Conservation (phyloP, 2,888 invertebrate genomes). For the Amphipyra tragopoginis region DNA sequence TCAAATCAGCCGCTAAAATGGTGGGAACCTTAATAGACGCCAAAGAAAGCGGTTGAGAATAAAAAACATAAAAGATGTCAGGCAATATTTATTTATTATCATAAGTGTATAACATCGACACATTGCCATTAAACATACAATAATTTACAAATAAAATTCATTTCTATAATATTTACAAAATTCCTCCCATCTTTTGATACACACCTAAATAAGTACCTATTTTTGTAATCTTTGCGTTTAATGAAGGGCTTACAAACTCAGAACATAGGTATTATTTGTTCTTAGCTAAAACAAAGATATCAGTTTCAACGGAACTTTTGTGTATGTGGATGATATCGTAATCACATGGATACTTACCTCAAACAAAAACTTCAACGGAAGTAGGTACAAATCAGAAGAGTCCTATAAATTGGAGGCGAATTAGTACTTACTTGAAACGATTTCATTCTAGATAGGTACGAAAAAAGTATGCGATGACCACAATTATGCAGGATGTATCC, state of each 20-base stretch:
- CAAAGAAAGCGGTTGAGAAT: not conserved
- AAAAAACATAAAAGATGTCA: slow-evolving; percentile 51
- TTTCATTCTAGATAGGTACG: not conserved
- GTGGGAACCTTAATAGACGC: too few species aligned
- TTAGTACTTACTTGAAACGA: not conserved
- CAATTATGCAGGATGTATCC: too few species aligned
- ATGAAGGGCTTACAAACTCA: slow-evolving; percentile 25
- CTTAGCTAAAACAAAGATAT: slow-evolving; percentile 21
- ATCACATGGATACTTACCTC: not conserved
- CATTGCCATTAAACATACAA: slow-evolving; percentile 85
- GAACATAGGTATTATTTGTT: too few species aligned
- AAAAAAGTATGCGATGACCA: too few species aligned
- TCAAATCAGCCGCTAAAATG: too few species aligned
- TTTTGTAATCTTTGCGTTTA: slow-evolving; percentile 36
- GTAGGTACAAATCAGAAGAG: too few species aligned
- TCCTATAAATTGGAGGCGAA: not conserved
- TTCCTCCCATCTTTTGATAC: slow-evolving; percentile 71
- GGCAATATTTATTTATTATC: slow-evolving; percentile 84
- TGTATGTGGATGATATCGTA: not conserved
- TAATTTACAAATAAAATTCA: slow-evolving; percentile 86
- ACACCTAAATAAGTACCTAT: slow-evolving; percentile 59
- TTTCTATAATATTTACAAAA: slow-evolving; percentile 84
- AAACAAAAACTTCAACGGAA: not conserved
- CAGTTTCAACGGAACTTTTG: slow-evolving; percentile 37
- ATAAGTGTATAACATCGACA: slow-evolving; percentile 89